phyloP scores from a whole-genome alignment of 2,113 vertebrate species.

The Channa maculata region DNA sequence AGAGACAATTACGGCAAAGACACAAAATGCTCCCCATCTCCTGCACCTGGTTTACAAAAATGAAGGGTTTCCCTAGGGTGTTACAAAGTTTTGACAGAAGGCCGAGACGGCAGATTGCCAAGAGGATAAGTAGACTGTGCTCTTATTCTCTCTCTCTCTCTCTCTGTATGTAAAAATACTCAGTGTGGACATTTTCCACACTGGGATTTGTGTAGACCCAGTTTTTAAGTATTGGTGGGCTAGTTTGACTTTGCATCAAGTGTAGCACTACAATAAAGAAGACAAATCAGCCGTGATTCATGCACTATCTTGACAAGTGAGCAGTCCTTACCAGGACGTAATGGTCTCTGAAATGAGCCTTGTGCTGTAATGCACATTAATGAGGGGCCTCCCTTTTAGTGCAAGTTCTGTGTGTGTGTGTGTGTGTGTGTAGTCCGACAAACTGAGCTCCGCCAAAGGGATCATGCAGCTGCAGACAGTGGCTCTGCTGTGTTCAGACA shows the following conservation, averaged over 20 bases:
- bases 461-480: constrained; percentile 77
- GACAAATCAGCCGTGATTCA: constrained; percentile 35
- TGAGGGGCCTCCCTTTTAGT: constrained; percentile 32
- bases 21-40: constrained; percentile 31
- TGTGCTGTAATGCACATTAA: constrained; percentile 51
- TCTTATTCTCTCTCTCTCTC: constrained; percentile 2
- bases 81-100: constrained; percentile 43
- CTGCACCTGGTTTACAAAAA: constrained; percentile 48
- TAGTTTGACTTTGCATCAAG: constrained; percentile 39
- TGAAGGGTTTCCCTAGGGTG: constrained; percentile 46
- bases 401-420: constrained; percentile 2
- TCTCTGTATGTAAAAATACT: neutral
- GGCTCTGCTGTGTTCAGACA: constrained; percentile 62
- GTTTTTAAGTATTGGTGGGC: constrained; percentile 33
- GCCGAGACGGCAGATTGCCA: constrained; percentile 27
- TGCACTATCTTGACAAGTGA: constrained; percentile 44
- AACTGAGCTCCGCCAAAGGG: constrained; percentile 55
- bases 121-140: constrained; percentile 51
- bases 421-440: constrained; percentile 19
- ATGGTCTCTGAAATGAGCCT: constrained; percentile 59
- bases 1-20: constrained; percentile 19
- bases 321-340: constrained; percentile 33
- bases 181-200: constrained; percentile 23
- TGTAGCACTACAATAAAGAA: constrained; percentile 9
- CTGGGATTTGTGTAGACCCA: constrained; percentile 25